Evolutionary conservation across 2,797 vertebrate species (phyloP), one percentile per base, ranked within the genome.

Genomic region (Amniataba percoides): DNA sequence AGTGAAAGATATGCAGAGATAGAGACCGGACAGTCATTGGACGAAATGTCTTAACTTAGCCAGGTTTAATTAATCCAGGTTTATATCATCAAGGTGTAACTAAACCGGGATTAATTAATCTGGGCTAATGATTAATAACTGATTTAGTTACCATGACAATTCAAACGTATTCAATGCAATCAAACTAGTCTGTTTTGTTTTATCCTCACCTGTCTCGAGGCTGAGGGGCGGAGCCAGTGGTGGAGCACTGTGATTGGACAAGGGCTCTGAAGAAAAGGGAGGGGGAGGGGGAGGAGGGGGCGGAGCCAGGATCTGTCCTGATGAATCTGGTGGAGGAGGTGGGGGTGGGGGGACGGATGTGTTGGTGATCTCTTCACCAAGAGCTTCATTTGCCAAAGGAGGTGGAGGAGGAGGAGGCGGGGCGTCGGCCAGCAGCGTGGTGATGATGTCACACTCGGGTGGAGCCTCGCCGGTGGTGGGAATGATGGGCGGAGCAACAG

Each of bases 401-500:
- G 87, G 83, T 21, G 84, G 85, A 6, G 87, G 83, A 23, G 84
- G 85, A 21, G 84, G 89, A 2, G 86, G 87, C 1, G 70, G 78
- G 36, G 39, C 73, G 0, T 93, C 81, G 0, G 86, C 83, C 70
- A 89, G 72, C 53, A 92, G 76, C 0, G 63, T 62, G 40, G 39
- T 78, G 70, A 93, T 81, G 72, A 93, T 83, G 84, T 94, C 93
- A 79, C 74, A 16, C 15, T 92, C 89, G 23, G 88, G 74, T 2
- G 76, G 72, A 16, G 73, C 59, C 8, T 83, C 83, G 83, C 71
- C 89, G 53, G 53, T 75, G 31, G 88, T 10, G 11, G 95, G 94
- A 15, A 92, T 82, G 11, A 88, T 85, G 52, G 95, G 94, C 4
- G 90, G 90, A 40, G 91, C 82, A 5, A 95, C 94, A 1, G 89